Evolutionary conservation across 2,888 invertebrate genomes (phyloP).

Genomic region (Cephus rjabovi): DNA sequence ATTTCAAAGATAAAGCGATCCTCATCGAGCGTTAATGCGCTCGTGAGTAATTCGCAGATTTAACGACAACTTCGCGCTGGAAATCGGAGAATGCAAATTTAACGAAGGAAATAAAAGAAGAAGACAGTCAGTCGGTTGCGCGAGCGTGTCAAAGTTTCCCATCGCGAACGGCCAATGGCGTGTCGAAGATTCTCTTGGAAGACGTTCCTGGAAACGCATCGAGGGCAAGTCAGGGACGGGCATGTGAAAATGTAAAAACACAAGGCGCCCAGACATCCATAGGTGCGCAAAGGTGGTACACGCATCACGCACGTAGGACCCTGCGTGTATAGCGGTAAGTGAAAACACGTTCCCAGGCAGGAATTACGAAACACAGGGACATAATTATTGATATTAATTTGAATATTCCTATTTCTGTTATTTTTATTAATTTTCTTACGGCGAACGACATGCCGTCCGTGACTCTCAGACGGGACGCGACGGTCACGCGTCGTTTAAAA

Average conservation of each 20-base stretch:
- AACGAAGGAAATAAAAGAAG: background rate
- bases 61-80: background rate
- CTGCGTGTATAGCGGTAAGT: slow-evolving; percentile 8
- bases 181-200: background rate
- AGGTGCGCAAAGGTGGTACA: background rate
- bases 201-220: slow-evolving; percentile 5
- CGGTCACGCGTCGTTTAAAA: background rate
- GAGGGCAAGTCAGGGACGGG: slow-evolving; percentile 4
- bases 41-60: background rate
- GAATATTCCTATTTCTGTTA: slow-evolving; percentile 22
- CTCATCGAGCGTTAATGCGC: background rate
- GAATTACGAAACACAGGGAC: slow-evolving; percentile 24
- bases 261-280: background rate
- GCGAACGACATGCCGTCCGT: background rate
- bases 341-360: slow-evolving; percentile 21
- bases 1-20: background rate
- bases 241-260: slow-evolving; percentile 6
- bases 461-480: background rate
- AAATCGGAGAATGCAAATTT: background rate
- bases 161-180: background rate
- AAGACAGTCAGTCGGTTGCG: background rate
- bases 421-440: slow-evolving; percentile 9
- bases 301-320: slow-evolving; percentile 5
- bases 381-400: slow-evolving; percentile 31
- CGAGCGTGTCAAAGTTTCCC: background rate